Evolutionary conservation across 2,113 vertebrate species (phyloP).

Genomic region (Boleophthalmus pectinirostris): DNA sequence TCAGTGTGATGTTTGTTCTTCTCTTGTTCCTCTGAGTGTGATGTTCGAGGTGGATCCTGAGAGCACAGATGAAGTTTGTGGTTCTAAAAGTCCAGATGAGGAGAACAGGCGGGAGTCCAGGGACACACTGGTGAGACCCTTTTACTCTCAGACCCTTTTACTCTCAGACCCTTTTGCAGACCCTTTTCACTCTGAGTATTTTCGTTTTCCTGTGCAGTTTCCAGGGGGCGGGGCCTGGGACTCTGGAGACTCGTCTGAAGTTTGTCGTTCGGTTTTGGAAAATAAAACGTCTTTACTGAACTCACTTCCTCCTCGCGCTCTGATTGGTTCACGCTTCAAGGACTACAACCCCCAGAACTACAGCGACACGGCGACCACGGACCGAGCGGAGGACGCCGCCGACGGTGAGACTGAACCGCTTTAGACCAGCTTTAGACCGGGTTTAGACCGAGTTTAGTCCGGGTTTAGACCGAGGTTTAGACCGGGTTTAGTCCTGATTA

Average conservation of each 20-base stretch:
- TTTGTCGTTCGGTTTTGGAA: conserved; percentile 83
- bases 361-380: conserved; percentile 78
- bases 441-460: background rate
- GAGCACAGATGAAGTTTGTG: conserved; percentile 95
- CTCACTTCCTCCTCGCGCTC: conserved; percentile 79
- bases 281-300: conserved; percentile 90
- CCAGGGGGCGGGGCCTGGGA: conserved; percentile 7
- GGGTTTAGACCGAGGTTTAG: background rate
- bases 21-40: conserved; percentile 62
- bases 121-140: conserved; percentile 84
- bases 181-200: too few relatives aligned
- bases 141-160: too few relatives aligned
- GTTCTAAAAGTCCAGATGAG: conserved; percentile 92
- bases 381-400: conserved; percentile 85
- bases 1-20: background rate
- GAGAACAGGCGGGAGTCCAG: conserved; percentile 80
- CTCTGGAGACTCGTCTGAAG: conserved; percentile 75
- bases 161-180: too few relatives aligned
- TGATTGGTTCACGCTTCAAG: conserved; percentile 78
- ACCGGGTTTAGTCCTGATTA: background rate
- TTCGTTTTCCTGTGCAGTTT: too few relatives aligned
- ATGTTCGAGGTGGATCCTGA: conserved; percentile 92
- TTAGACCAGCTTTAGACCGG: background rate
- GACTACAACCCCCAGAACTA: conserved; percentile 94
- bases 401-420: conserved; percentile 75